A percentile compares a stretch with the other conserved stretches of the same genome.
Evolutionary conservation across 2,797 vertebrate genomes (phyloP).

Genomic region (Acrossocheilus fasciatus): DNA sequence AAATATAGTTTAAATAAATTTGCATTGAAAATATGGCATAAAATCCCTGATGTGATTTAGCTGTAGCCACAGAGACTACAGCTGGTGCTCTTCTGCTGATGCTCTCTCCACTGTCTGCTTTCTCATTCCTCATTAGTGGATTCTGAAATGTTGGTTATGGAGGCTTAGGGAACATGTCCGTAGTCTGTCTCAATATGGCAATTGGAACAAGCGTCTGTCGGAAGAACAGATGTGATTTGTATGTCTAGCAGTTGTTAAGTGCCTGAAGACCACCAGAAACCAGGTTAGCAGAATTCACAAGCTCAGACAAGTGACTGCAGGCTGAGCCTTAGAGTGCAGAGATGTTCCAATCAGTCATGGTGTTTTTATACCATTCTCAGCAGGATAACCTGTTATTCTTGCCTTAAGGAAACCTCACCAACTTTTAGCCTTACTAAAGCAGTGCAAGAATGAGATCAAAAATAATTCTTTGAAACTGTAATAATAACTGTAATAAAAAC

Average conservation of each 20-base stretch:
- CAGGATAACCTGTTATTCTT: neutral
- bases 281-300: conserved; percentile 22
- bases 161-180: conserved; percentile 29
- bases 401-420: neutral
- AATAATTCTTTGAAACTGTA: neutral
- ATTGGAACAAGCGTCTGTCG: conserved; percentile 1
- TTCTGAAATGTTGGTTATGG: conserved; percentile 29
- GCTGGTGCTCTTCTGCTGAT: neutral
- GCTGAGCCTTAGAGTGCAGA: conserved; percentile 16
- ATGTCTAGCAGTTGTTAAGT: conserved; percentile 31
- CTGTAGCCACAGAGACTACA: conserved; percentile 13
- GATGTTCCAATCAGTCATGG: conserved; percentile 30
- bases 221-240: conserved; percentile 48
- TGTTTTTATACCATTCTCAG: conserved; percentile 48
- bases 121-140: conserved; percentile 34
- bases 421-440: neutral
- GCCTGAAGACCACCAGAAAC: conserved; percentile 30
- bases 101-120: conserved; percentile 5
- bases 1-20: neutral
- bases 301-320: conserved; percentile 23
- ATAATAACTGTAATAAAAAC: neutral
- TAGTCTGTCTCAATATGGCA: conserved; percentile 17
- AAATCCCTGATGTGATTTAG: conserved; percentile 19
- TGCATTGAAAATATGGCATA: neutral
- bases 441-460: neutral